A percentile compares a stretch with the other conserved stretches of the same genome.
phyloP scores from a whole-genome alignment of 37 sponge, comb jelly and placozoan genomes.

The Aplysina aerophoba region DNA sequence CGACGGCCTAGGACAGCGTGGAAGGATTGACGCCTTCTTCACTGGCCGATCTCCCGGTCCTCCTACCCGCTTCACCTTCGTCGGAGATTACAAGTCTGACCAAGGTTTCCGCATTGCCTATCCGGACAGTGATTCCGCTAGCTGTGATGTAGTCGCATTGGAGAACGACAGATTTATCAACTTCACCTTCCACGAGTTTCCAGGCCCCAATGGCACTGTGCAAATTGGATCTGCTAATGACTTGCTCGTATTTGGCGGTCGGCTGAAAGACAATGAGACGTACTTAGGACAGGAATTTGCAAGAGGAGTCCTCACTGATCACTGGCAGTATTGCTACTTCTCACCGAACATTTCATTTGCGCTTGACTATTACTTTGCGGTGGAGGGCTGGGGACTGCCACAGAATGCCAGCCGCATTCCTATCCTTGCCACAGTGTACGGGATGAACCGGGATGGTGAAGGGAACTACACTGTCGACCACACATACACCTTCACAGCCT shows the following conservation, averaged over 20 bases:
- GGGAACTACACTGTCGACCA: not conserved
- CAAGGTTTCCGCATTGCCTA: slow-evolving; percentile 27
- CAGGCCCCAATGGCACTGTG: slow-evolving; percentile 34
- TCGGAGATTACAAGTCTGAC: slow-evolving; percentile 40
- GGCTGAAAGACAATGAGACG: not conserved
- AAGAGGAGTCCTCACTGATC: slow-evolving; percentile 48
- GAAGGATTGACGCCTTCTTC: not conserved
- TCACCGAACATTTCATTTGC: slow-evolving; percentile 23
- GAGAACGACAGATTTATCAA: not conserved
- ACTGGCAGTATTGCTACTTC: slow-evolving; percentile 51
- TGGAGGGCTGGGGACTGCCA: slow-evolving; percentile 6
- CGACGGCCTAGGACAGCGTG: slow-evolving; percentile 56
- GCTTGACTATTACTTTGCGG: slow-evolving; percentile 61
- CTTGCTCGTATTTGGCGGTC: not conserved
- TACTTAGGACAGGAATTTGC: slow-evolving; percentile 38
- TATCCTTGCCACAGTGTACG: not conserved
- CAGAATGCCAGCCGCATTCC: not conserved
- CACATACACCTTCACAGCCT: slow-evolving; percentile 43
- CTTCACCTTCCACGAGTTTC: slow-evolving; percentile 9
- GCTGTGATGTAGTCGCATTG: slow-evolving; percentile 26
- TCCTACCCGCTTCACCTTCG: not conserved
- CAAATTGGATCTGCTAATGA: slow-evolving; percentile 40
- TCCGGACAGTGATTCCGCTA: not conserved
- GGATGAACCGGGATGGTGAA: too few relatives aligned
- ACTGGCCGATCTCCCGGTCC: not conserved